A percentile compares a stretch with the other conserved stretches of the same genome.
phyloP scores from a whole-genome alignment of 2,113 vertebrate genomes.

The Pteronura brasiliensis region DNA sequence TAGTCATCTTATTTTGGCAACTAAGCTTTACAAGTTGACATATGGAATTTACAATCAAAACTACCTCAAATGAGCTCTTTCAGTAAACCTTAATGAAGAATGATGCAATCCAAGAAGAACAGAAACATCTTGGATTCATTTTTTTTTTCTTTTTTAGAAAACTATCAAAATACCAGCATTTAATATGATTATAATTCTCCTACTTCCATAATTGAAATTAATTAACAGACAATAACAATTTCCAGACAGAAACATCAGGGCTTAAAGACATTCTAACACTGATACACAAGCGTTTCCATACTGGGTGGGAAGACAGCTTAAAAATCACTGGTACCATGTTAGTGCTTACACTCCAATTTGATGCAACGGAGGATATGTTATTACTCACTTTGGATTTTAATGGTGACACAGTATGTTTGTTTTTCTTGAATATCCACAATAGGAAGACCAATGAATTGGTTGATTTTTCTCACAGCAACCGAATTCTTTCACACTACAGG shows the following conservation, averaged over 20 bases:
- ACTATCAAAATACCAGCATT: slow-evolving; percentile 26
- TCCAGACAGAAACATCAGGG: slow-evolving; percentile 46
- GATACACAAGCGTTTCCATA: slow-evolving; percentile 36
- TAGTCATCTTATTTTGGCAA: slow-evolving; percentile 40
- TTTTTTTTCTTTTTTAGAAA: slow-evolving; percentile 13
- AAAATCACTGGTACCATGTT: background rate
- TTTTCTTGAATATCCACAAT: slow-evolving; percentile 47
- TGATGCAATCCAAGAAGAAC: slow-evolving; percentile 55
- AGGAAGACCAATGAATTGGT: slow-evolving; percentile 42
- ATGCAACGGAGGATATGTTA: slow-evolving; percentile 33
- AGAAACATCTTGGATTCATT: background rate
- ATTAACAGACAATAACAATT: slow-evolving; percentile 64
- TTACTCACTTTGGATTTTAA: slow-evolving; percentile 34
- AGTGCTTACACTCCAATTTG: slow-evolving; percentile 50
- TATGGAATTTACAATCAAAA: slow-evolving; percentile 57
- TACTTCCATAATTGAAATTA: slow-evolving; percentile 59
- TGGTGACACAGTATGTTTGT: slow-evolving; percentile 29
- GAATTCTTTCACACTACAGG: background rate
- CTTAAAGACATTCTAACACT: slow-evolving; percentile 32
- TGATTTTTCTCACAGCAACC: slow-evolving; percentile 49
- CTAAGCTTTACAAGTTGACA: slow-evolving; percentile 45
- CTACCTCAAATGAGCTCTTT: slow-evolving; percentile 52
- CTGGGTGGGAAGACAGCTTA: slow-evolving; percentile 38
- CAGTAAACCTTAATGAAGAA: slow-evolving; percentile 53
- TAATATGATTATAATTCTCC: slow-evolving; percentile 51